Conservation (phyloP, 2,888 invertebrate species). For the Helleia helle region DNA sequence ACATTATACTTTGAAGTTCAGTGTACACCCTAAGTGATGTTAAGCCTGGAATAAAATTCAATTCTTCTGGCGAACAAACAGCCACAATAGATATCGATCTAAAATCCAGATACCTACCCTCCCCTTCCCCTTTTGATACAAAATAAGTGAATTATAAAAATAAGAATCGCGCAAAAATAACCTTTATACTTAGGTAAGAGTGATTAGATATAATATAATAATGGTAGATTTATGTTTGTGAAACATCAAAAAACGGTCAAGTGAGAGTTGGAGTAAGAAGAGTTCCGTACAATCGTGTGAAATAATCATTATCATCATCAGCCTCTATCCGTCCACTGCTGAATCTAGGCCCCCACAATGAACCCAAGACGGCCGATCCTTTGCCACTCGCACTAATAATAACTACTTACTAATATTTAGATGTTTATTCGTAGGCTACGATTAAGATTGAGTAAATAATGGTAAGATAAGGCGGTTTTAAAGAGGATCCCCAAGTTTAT, state of each 20-base stretch:
- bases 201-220: not conserved
- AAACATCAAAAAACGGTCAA: constrained; percentile 18
- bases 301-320: too few species aligned
- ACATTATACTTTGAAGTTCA: not conserved
- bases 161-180: constrained; percentile 10
- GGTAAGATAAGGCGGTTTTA: too few species aligned
- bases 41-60: constrained; percentile 14
- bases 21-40: constrained; percentile 5
- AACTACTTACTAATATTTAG: too few species aligned
- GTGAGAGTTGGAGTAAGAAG: too few species aligned
- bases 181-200: constrained; percentile 3
- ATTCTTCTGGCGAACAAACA: constrained; percentile 14
- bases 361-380: too few species aligned
- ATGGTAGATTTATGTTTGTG: not conserved
- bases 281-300: too few species aligned
- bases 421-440: too few species aligned
- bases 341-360: too few species aligned
- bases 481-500: too few species aligned
- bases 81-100: constrained; percentile 27
- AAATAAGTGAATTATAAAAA: constrained; percentile 19
- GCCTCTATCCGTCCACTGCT: too few species aligned
- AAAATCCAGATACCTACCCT: constrained; percentile 30
- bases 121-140: constrained; percentile 30
- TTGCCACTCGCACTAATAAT: too few species aligned
- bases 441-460: too few species aligned